Evolutionary conservation across 2,888 invertebrate genomes (phyloP).

Genomic region (Fragum whitleyi): DNA sequence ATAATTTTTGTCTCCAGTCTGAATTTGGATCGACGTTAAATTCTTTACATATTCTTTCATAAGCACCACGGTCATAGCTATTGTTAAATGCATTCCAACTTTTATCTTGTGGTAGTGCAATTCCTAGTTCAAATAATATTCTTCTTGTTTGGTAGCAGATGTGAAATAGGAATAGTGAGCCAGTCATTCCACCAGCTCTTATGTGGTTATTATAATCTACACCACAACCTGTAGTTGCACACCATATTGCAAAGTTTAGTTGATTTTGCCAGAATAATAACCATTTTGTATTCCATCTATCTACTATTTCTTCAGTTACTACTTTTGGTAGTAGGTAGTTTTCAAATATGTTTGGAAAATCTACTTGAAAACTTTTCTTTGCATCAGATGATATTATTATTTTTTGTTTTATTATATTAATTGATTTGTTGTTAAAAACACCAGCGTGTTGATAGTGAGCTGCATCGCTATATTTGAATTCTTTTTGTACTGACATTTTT

Average conservation of each 20-base stretch:
- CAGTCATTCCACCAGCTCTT: slow-evolving; percentile 14
- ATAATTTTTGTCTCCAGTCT: slow-evolving; percentile 38
- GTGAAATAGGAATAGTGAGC: slow-evolving; percentile 35
- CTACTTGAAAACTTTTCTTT: slow-evolving; percentile 14
- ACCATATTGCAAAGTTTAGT: slow-evolving; percentile 50
- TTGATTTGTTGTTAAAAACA: slow-evolving; percentile 15
- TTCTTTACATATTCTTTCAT: slow-evolving; percentile 35
- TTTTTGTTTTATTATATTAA: slow-evolving; percentile 33
- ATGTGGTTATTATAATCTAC: slow-evolving; percentile 33
- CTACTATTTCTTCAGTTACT: slow-evolving; percentile 17
- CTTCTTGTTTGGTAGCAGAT: slow-evolving; percentile 44
- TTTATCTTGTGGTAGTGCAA: slow-evolving; percentile 33
- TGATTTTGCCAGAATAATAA: slow-evolving; percentile 53
- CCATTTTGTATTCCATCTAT: slow-evolving; percentile 30
- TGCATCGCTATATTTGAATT: slow-evolving; percentile 36
- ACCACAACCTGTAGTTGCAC: slow-evolving; percentile 55
- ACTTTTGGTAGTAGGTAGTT: slow-evolving; percentile 28
- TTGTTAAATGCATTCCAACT: slow-evolving; percentile 42
- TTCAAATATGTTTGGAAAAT: slow-evolving; percentile 34
- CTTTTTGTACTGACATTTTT: slow-evolving; percentile 36
- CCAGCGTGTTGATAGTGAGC: slow-evolving; percentile 19
- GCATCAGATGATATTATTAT: slow-evolving; percentile 33
- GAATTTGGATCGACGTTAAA: slow-evolving; percentile 38
- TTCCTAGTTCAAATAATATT: slow-evolving; percentile 31
- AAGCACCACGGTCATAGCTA: slow-evolving; percentile 39